Percentiles rank a stretch among this genome's conserved stretches.
These are phyloP conservation scores for Graptemys geographica DNA, from an alignment of 2,797 vertebrate species.

Conservation along the genomic window DNA sequence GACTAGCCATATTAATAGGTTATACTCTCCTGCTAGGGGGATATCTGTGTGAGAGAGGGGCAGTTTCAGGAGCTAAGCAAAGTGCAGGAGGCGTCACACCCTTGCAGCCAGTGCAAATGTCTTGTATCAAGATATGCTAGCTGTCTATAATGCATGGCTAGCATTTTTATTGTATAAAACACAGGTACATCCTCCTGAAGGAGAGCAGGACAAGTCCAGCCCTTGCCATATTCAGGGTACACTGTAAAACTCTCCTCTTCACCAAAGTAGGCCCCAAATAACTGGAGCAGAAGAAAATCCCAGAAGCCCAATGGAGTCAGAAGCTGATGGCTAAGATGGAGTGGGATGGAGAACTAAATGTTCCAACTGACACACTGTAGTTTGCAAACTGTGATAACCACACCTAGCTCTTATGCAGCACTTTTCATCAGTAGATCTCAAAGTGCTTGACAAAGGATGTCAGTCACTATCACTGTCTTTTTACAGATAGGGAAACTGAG, in stretches of 20 bases:
- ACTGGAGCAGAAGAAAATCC: constrained; percentile 7
- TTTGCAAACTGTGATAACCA: neutral
- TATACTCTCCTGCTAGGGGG: neutral
- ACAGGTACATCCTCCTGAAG: neutral
- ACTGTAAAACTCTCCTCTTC: neutral
- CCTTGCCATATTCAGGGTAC: neutral
- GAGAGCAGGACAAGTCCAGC: neutral
- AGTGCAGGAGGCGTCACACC: neutral
- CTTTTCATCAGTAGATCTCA: neutral
- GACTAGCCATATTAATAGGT: neutral
- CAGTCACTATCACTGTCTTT: neutral
- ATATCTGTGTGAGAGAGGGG: neutral
- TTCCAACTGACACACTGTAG: neutral
- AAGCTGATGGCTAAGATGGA: neutral
- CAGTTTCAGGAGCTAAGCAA: neutral
- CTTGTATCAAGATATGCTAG: neutral
- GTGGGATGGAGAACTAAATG: neutral
- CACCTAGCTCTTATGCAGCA: neutral
- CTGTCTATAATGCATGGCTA: neutral
- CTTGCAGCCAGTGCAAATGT: neutral
- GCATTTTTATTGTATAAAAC: accelerated
- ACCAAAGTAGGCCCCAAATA: neutral
- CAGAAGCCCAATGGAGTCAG: neutral
- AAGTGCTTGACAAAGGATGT: neutral
- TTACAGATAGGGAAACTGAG: neutral